Conservation (phyloP, 2,113 vertebrate genomes). For the Platysternon megacephalum region DNA sequence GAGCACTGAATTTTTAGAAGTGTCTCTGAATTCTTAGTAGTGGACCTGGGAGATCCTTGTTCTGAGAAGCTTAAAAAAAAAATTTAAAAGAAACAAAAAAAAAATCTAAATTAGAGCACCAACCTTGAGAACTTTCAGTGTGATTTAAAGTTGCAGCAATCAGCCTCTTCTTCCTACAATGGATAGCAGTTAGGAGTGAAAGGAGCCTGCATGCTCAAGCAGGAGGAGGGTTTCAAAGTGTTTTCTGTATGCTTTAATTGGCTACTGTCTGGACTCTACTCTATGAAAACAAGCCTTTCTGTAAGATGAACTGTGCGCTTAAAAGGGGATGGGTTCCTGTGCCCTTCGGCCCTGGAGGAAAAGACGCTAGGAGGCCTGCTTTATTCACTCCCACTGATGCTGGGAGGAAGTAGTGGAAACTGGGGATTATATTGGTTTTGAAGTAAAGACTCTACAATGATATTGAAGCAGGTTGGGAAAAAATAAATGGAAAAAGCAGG, state of each 20-base stretch:
- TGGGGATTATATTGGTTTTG: conserved; percentile 73
- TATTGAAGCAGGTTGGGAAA: conserved; percentile 38
- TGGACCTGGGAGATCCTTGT: conserved; percentile 82
- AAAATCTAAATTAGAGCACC: conserved; percentile 79
- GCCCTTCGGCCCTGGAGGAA: conserved; percentile 72
- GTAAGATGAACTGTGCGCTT: conserved; percentile 69
- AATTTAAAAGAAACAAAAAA: conserved; percentile 20
- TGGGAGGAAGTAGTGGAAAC: conserved; percentile 56
- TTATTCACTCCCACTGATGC: conserved; percentile 21
- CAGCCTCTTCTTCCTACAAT: conserved; percentile 74
- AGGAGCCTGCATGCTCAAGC: conserved; percentile 71
- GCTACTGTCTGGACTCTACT: conserved; percentile 80
- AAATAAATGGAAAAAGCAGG: conserved; percentile 48
- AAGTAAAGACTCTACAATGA: conserved; percentile 49
- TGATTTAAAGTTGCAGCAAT: conserved; percentile 84
- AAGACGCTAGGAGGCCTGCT: conserved; percentile 63
- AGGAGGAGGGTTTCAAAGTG: conserved; percentile 74
- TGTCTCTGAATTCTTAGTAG: conserved; percentile 84
- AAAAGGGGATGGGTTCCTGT: conserved; percentile 72
- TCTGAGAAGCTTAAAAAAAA: conserved; percentile 68
- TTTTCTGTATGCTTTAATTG: conserved; percentile 80
- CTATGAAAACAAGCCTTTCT: conserved; percentile 74
- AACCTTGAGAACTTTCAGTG: conserved; percentile 79
- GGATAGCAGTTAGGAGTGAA: conserved; percentile 66
- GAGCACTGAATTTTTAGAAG: conserved; percentile 79